phyloP scores from a whole-genome alignment of 2,797 vertebrate species.

The Dermochelys coriacea region DNA sequence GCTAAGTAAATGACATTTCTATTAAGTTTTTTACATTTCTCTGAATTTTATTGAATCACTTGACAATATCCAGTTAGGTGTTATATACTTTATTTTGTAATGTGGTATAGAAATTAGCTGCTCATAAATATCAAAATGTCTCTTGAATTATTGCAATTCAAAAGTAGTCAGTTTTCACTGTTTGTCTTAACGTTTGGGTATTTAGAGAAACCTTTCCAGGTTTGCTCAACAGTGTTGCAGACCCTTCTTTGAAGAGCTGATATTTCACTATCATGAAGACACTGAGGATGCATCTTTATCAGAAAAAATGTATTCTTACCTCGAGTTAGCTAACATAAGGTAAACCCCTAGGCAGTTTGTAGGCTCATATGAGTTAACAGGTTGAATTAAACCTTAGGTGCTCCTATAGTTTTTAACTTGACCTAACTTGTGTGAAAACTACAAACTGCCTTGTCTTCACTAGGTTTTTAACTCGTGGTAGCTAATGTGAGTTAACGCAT shows the following conservation, averaged over 20 bases:
- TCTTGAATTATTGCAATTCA: too few relatives aligned
- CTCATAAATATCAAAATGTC: too few relatives aligned
- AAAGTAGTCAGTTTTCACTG: too few relatives aligned
- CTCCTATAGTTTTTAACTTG: neutral
- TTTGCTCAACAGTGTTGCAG: neutral
- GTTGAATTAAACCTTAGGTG: neutral
- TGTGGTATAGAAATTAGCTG: too few relatives aligned
- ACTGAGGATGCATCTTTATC: neutral
- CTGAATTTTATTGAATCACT: neutral
- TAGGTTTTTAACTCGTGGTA: neutral
- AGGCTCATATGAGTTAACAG: neutral
- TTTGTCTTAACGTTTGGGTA: neutral
- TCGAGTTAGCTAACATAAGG: neutral
- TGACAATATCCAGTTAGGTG: neutral
- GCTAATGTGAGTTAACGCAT: neutral
- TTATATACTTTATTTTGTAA: neutral
- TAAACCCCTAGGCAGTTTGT: neutral
- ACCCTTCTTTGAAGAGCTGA: neutral
- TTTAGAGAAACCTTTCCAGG: neutral
- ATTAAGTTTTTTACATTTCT: neutral
- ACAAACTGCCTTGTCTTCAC: neutral
- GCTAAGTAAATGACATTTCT: neutral
- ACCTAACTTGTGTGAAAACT: neutral
- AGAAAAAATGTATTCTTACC: neutral
- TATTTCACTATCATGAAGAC: neutral